A percentile compares a stretch with the other conserved stretches of the same genome.
phyloP scores from a whole-genome alignment of 1,140 invertebrate genomes.

The Scaptomyza pallida region DNA sequence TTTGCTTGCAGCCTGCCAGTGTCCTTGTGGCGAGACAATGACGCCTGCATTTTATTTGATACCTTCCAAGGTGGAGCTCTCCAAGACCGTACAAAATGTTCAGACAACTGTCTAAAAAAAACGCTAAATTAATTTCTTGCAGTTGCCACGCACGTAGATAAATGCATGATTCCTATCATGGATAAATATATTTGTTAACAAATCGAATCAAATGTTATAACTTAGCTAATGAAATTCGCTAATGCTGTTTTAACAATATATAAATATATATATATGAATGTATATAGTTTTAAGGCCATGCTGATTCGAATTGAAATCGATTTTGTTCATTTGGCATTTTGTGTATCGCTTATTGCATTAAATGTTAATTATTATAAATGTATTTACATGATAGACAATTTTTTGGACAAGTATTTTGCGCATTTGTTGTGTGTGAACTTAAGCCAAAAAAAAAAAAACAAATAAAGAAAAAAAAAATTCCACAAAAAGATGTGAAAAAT shows the following conservation, averaged over 20 bases:
- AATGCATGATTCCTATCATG: too few species aligned
- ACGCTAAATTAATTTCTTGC: neutral
- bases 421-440: slow-evolving; percentile 26
- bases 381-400: slow-evolving; percentile 52
- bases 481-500: slow-evolving; percentile 23
- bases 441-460: slow-evolving; percentile 9
- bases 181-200: neutral
- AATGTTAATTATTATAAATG: slow-evolving; percentile 35
- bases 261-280: slow-evolving; percentile 3
- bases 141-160: too few species aligned
- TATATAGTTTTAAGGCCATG: too few species aligned
- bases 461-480: neutral
- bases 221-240: slow-evolving; percentile 33
- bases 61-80: slow-evolving; percentile 93
- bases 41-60: slow-evolving; percentile 94
- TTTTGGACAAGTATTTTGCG: slow-evolving; percentile 68
- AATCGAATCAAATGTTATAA: slow-evolving; percentile 6
- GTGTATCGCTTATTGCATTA: slow-evolving; percentile 65
- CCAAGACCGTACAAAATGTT: slow-evolving; percentile 93
- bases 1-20: slow-evolving; percentile 87
- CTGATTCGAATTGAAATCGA: slow-evolving; percentile 18
- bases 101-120: slow-evolving; percentile 89
- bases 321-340: slow-evolving; percentile 56
- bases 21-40: slow-evolving; percentile 92
- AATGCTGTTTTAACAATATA: slow-evolving; percentile 23